Conservation (phyloP, 2,888 invertebrate species). For the Thereva unica region DNA sequence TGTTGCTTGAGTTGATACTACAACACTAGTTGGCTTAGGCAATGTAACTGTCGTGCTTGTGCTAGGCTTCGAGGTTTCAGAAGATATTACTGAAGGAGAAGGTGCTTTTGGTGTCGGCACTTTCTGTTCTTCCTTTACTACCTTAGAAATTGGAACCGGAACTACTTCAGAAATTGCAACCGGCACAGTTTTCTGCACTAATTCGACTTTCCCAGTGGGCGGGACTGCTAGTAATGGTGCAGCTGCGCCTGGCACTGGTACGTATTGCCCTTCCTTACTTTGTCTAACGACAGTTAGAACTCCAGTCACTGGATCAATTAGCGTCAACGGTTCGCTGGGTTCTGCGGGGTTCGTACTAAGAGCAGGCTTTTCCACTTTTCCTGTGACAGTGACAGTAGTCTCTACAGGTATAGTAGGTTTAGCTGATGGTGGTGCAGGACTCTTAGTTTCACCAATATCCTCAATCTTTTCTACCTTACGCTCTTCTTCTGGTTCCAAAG, state of each 20-base stretch:
- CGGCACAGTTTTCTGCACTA: conserved; percentile 11
- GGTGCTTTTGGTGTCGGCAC: conserved; percentile 24
- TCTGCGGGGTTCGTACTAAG: not conserved
- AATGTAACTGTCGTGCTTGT: conserved; percentile 8
- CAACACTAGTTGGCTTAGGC: conserved; percentile 18
- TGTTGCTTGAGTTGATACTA: conserved; percentile 19
- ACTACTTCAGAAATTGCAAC: conserved; percentile 21
- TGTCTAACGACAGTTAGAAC: conserved; percentile 71
- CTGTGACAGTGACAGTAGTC: conserved; percentile 25
- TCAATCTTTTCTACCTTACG: conserved; percentile 50
- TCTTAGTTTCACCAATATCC: conserved; percentile 11
- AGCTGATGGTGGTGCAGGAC: not conserved
- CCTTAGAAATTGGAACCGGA: not conserved
- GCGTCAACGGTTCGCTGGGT: conserved; percentile 63
- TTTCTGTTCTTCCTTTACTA: conserved; percentile 14
- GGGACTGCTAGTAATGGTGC: not conserved
- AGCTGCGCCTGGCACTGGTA: conserved; percentile 59
- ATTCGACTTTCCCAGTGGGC: conserved; percentile 19
- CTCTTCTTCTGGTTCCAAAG: conserved; percentile 41
- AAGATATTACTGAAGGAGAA: conserved; percentile 10
- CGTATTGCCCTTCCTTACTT: conserved; percentile 71
- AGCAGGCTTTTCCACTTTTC: conserved; percentile 6
- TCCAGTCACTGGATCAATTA: conserved; percentile 77
- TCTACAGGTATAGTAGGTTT: conserved; percentile 22
- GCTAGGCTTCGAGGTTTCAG: conserved; percentile 36